Percentiles rank a stretch among this genome's conserved stretches.
Evolutionary conservation across 1,140 invertebrate species (phyloP).

Genomic region (Scylla paramamosain): DNA sequence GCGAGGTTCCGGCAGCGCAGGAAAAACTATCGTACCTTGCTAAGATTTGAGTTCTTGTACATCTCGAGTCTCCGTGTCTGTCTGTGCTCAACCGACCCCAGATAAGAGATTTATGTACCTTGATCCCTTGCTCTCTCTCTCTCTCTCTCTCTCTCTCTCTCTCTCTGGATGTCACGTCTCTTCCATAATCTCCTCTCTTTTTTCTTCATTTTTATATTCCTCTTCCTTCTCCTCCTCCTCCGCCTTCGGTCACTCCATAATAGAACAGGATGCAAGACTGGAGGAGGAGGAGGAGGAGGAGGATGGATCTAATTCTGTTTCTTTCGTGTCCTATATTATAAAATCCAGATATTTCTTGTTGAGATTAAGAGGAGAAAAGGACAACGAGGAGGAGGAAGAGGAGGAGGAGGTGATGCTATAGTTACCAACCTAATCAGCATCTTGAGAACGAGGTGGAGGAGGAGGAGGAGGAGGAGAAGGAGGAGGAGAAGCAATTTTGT

Average conservation of each 20-base stretch:
- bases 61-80: no score
- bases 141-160: conserved; percentile 4
- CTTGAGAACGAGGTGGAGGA: not conserved
- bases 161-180: not conserved
- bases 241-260: not conserved
- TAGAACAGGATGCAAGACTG: no score
- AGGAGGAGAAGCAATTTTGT: not conserved
- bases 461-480: not conserved
- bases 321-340: no score
- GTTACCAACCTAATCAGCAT: conserved; percentile 11
- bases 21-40: not conserved
- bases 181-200: not conserved
- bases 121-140: not conserved
- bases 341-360: no score
- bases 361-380: not conserved
- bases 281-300: no score
- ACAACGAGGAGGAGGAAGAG: not conserved
- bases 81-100: no score
- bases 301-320: no score
- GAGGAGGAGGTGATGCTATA: not conserved
- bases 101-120: no score
- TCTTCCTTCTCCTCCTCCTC: not conserved
- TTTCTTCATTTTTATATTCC: not conserved
- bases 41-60: no score
- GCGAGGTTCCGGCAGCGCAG: not conserved